Base-by-base conservation (phyloP, 92 coral and sea anemone genomes). In the Diadumene lineata region DNA sequence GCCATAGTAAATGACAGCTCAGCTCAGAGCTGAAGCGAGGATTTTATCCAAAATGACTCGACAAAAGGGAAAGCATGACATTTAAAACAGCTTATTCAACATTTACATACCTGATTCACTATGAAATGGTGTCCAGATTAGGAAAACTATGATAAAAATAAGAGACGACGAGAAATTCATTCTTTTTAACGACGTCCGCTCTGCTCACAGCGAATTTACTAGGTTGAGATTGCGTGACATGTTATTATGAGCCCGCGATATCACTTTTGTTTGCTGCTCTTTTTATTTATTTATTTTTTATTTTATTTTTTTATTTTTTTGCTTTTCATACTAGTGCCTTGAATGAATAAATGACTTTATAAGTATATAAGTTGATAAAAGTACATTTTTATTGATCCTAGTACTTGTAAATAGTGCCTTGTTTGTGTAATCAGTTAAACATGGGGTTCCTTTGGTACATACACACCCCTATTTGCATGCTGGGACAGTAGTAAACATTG, bases 171-270 rank as follows among this genome's bases (percentile, higher is more conserved):
- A n/a, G n/a, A n/a, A n/a, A n/a, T n/a, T n/a, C n/a, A n/a, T n/a
- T n/a, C n/a, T n/a, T n/a, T n/a, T n/a, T n/a, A 38, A 38, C 6
- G 48, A 4, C 6, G 13, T 13, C 48, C 48, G 13, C 13, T 6
- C 13, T 38, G 48, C 13, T 4, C 48, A 38, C 48, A 38, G 48
- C 48, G 6, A 6, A 13, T 38, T 4, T 53, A 31, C 1, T 31
- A 58, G 64, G 64, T 58, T 58, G 15, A 7, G 31, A 58, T 58
- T 58, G 28, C 64, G 64, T 58, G 64, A 58, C 64, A 58, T 58
- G 26, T 4, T 31, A 58, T 15, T 7, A 2, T 0, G 64, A 58
- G 64, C 64, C 64, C 64, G 31, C 28, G 64, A 21, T 58, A 55
- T 58, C 60, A 16, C 13, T 6, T 4, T 13, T 38, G 48, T 53